Conservation (phyloP, 2,113 vertebrate genomes). For the Misgurnus anguillicaudatus region DNA sequence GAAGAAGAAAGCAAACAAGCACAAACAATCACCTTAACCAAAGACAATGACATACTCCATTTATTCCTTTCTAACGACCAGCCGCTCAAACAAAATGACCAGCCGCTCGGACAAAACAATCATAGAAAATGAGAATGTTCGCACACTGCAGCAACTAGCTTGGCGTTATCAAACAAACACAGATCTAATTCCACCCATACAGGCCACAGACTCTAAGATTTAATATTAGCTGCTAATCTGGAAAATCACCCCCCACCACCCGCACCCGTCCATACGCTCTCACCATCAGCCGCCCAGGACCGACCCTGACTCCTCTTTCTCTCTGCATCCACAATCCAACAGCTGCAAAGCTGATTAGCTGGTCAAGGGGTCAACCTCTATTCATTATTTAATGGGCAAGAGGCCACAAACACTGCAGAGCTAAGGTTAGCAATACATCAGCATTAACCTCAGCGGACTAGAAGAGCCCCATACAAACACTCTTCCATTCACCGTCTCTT, state of each 20-base stretch:
- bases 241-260: conserved; percentile 45
- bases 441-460: conserved; percentile 66
- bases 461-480: conserved; percentile 64
- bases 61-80: conserved; percentile 5
- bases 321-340: conserved; percentile 34
- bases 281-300: conserved; percentile 42
- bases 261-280: neutral
- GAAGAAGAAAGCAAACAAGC: neutral
- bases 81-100: neutral
- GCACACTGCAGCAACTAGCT: conserved; percentile 38
- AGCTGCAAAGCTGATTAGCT: conserved; percentile 71
- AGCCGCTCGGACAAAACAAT: neutral
- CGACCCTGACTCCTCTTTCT: neutral
- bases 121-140: conserved; percentile 2
- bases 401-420: conserved; percentile 65
- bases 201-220: conserved; percentile 58
- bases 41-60: neutral
- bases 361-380: conserved; percentile 71
- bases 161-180: conserved; percentile 59
- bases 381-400: conserved; percentile 75
- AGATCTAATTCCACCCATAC: conserved; percentile 46
- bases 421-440: conserved; percentile 70
- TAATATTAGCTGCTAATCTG: conserved; percentile 61
- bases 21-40: conserved; percentile 1
- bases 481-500: conserved; percentile 55